Conservation (phyloP, 2,113 vertebrate genomes). For the Lycaon pictus region DNA sequence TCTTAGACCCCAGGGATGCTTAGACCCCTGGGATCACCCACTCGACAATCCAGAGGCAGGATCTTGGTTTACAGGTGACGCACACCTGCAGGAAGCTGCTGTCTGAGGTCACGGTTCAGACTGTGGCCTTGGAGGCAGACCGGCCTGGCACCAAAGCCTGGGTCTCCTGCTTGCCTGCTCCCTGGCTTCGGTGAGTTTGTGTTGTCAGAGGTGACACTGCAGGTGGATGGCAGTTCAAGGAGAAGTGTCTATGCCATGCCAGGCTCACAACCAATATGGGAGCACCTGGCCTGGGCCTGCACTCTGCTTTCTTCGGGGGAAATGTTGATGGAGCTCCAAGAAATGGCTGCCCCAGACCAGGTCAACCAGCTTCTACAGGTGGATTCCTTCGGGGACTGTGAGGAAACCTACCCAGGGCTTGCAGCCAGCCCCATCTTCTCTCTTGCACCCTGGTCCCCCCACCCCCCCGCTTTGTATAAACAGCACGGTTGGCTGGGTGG, state of each 20-base stretch:
- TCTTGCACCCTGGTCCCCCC: too few relatives aligned
- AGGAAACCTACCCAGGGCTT: neutral
- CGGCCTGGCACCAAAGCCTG: too few relatives aligned
- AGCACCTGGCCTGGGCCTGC: too few relatives aligned
- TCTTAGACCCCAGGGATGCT: neutral
- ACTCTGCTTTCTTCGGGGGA: rapidly evolving
- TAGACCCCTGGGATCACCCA: neutral
- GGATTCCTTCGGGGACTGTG: neutral
- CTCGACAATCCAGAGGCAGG: neutral
- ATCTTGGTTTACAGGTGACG: neutral
- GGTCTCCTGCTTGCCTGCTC: too few relatives aligned
- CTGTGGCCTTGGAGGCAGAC: rapidly evolving
- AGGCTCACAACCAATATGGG: too few relatives aligned
- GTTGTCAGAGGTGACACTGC: rapidly evolving
- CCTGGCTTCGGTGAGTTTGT: neutral
- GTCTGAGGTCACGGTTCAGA: neutral
- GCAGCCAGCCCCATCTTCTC: neutral
- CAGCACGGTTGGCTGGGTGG: rapidly evolving
- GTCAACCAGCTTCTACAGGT: neutral
- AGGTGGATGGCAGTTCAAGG: neutral
- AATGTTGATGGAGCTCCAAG: neutral
- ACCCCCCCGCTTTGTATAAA: rapidly evolving
- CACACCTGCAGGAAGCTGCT: neutral
- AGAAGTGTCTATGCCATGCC: neutral
- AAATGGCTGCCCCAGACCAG: neutral